These are phyloP conservation scores for Heliconius cydno DNA, from an alignment of 2,888 invertebrate genomes.

Conservation along the genomic window DNA sequence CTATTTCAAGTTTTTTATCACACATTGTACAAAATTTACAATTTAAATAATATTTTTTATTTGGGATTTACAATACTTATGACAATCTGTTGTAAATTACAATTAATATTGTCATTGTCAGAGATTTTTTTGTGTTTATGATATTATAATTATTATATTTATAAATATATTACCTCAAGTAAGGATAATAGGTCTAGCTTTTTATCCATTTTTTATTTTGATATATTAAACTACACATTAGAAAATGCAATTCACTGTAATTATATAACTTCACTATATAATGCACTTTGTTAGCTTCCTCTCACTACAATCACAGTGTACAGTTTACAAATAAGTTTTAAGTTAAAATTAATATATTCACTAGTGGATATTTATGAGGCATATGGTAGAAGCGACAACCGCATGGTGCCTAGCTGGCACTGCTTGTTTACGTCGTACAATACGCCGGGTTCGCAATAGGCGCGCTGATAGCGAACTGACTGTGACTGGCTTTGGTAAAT, in stretches of 20 bases:
- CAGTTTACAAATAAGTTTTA: conserved; percentile 40
- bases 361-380: conserved; percentile 59
- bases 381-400: conserved; percentile 74
- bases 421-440: conserved; percentile 66
- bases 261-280: conserved; percentile 28
- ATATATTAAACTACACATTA: conserved; percentile 55
- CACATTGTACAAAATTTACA: background rate
- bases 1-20: background rate
- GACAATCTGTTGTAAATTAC: background rate
- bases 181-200: conserved; percentile 79
- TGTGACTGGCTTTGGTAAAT: conserved; percentile 39
- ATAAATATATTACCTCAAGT: conserved; percentile 70
- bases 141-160: background rate
- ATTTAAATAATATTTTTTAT: background rate
- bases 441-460: conserved; percentile 55
- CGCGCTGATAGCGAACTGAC: conserved; percentile 46
- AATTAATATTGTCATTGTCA: background rate
- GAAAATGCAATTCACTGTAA: conserved; percentile 61
- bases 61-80: background rate
- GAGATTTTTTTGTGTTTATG: background rate
- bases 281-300: conserved; percentile 27
- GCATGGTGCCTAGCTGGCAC: conserved; percentile 82
- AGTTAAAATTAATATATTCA: conserved; percentile 49
- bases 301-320: conserved; percentile 53
- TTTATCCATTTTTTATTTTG: conserved; percentile 71